Conservation (phyloP, 2,888 invertebrate genomes). For the Griposia aprilina region DNA sequence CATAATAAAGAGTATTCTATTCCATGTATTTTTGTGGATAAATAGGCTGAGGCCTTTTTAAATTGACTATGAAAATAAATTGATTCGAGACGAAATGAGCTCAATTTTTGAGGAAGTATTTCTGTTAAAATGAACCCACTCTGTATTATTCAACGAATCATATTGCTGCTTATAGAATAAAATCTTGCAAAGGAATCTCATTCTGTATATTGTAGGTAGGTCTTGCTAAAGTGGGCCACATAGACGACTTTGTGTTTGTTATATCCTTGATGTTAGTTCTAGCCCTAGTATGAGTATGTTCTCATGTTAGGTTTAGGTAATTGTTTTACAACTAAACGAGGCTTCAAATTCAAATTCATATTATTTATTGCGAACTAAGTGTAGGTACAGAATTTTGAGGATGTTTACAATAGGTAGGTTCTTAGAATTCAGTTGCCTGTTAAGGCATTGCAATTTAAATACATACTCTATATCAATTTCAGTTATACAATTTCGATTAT, state of each 20-base stretch:
- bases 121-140: not conserved
- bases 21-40: not conserved
- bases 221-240: not conserved
- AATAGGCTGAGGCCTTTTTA: not conserved
- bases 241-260: conserved; percentile 13
- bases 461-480: no score
- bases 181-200: not conserved
- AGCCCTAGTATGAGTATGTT: not conserved
- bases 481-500: no score
- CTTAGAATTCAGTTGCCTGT: no score
- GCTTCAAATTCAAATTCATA: no score
- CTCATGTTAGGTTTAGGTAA: conserved; percentile 7
- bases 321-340: conserved; percentile 37
- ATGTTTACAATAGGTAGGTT: no score
- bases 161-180: not conserved
- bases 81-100: not conserved
- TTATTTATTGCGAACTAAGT: no score
- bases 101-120: not conserved
- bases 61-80: not conserved
- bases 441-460: no score
- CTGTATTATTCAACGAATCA: not conserved
- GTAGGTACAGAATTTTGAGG: no score
- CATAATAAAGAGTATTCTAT: not conserved
- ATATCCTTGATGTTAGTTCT: conserved; percentile 3
- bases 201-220: not conserved